Base-by-base conservation (phyloP, 1,140 invertebrate genomes). In the Muscidifurax raptorellus region DNA sequence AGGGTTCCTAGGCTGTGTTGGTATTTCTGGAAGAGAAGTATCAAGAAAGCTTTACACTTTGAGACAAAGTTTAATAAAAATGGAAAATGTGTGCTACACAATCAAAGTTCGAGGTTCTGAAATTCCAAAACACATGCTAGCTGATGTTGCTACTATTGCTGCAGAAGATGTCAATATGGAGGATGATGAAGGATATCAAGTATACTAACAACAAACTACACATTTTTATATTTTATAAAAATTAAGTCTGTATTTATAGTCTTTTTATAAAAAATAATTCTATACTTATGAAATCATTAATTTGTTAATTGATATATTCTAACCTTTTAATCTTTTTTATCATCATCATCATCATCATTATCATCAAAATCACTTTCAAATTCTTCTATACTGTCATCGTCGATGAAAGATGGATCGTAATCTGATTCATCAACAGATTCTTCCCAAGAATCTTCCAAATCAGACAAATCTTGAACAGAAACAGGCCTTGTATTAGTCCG, bases 11-110 rank as follows among this genome's bases (percentile, higher is more conserved):
- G 93, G 95, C 40, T 92, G 90, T 52, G 90, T 94, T 67, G 92
- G 93, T 0, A 92, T 94, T 82, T 86, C 89, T n/a, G 94, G 94
- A n/a, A 94, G 94, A 7, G 97, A 97, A 89, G 91, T 98, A 32
- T 92, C 93, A 76, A 94, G 95, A n/a, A 98, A 98, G 92, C 89
- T 96, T 32, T 93, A 93, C 25, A 95, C 95, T 2, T 93, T 97
- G 47, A 94, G 94, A 66, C 95, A 96, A 87, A 97, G 96, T 90
- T 93, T 98, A 36, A 87, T 93, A 2, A 98, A 98, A 93, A 96
- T 97, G 87, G 97, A 98, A 92, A 95, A 95, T 76, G 97, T 97
- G 0, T 97, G 97, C 90, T 98, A 98, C 87, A 96, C 96, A 18
- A 94, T 98, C 7, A 95, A 95, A 87, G 95, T 98, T 0, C 94